These are phyloP conservation scores for Molossus alvarezi DNA, from an alignment of 2,797 vertebrate species.

Conservation along the genomic window DNA sequence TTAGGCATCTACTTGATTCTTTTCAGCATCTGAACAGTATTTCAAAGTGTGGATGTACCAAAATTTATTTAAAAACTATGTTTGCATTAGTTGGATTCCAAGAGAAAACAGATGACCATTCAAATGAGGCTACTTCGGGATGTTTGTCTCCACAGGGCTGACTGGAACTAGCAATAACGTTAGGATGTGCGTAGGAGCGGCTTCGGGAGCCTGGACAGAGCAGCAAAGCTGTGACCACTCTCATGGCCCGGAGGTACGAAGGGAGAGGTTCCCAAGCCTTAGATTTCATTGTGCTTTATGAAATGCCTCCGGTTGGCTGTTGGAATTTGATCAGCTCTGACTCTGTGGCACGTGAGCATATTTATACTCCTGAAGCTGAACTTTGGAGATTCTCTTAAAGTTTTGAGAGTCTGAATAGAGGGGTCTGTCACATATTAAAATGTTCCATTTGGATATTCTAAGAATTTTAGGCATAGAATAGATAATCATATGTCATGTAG, in stretches of 20 bases:
- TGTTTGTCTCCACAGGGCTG: not conserved
- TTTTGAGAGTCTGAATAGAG: slow-evolving; percentile 10
- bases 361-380: not conserved
- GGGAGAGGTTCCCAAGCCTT: not conserved
- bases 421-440: not conserved
- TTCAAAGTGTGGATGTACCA: not conserved
- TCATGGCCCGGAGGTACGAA: not conserved
- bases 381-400: not conserved
- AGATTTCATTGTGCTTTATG: not conserved
- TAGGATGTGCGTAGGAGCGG: not conserved
- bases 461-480: not conserved
- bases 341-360: not conserved
- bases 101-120: slow-evolving; percentile 46
- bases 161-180: not conserved
- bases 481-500: not conserved
- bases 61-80: slow-evolving; percentile 31
- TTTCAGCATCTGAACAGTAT: slow-evolving; percentile 21
- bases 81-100: slow-evolving; percentile 30
- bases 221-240: not conserved
- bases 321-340: slow-evolving; percentile 40
- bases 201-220: not conserved
- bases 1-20: not conserved
- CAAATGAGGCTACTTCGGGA: not conserved
- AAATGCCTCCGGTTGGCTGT: not conserved
- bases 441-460: not conserved